Conservation (phyloP, 1,140 invertebrate genomes). For the Drosophila orosa region DNA sequence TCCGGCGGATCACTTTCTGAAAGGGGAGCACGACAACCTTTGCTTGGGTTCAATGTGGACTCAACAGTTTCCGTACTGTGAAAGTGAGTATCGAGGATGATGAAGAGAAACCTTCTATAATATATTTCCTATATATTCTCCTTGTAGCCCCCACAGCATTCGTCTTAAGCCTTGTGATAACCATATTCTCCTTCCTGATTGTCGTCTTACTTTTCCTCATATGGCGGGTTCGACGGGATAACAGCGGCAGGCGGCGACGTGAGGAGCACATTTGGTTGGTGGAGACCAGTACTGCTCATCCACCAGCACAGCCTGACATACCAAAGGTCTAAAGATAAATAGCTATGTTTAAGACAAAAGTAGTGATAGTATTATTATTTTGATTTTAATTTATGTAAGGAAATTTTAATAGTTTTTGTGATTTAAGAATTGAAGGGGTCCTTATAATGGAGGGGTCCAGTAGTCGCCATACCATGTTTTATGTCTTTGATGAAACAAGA, state of each 20-base stretch:
- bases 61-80: constrained; percentile 42
- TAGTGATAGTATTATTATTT: neutral
- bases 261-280: constrained; percentile 50
- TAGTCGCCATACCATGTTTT: too few relatives aligned
- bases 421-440: too few relatives aligned
- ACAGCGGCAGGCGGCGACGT: neutral
- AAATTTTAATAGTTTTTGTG: neutral
- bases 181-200: constrained; percentile 19
- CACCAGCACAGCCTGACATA: neutral
- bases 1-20: constrained; percentile 24
- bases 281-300: constrained; percentile 19
- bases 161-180: constrained; percentile 12
- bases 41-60: constrained; percentile 26
- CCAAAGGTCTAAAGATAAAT: constrained; percentile 19
- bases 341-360: neutral
- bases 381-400: neutral
- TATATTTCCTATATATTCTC: neutral
- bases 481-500: too few relatives aligned
- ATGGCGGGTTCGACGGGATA: constrained; percentile 16
- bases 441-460: too few relatives aligned
- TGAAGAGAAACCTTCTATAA: neutral
- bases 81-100: constrained; percentile 17
- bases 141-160: constrained; percentile 22
- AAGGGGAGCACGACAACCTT: constrained; percentile 18
- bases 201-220: constrained; percentile 24